phyloP scores from a whole-genome alignment of 2,888 invertebrate species.

The Cosmopolites sordidus region DNA sequence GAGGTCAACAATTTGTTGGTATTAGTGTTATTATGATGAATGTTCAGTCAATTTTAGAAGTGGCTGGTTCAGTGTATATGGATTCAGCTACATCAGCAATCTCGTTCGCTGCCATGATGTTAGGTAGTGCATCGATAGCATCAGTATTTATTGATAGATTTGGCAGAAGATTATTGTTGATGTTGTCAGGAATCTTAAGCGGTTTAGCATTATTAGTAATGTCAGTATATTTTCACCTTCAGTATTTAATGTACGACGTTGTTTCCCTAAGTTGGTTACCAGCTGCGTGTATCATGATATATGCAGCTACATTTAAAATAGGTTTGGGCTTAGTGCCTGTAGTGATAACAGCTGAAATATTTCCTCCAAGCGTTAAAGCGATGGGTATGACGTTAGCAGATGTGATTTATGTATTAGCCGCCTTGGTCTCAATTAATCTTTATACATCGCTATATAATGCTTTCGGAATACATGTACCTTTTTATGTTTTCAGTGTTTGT shows the following conservation, averaged over 20 bases:
- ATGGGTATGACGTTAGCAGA: conserved; percentile 46
- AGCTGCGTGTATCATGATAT: conserved; percentile 40
- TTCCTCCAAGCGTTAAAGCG: conserved; percentile 45
- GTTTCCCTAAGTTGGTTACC: conserved; percentile 42
- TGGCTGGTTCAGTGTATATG: conserved; percentile 40
- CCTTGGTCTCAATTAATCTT: conserved; percentile 39
- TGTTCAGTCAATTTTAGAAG: conserved; percentile 41
- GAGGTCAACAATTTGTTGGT: conserved; percentile 44
- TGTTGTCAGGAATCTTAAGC: conserved; percentile 40
- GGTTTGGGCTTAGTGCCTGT: conserved; percentile 45
- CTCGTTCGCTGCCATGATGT: conserved; percentile 43
- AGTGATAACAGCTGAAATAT: conserved; percentile 45
- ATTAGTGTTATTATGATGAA: conserved; percentile 46
- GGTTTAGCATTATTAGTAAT: conserved; percentile 39
- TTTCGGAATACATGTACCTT: conserved; percentile 41
- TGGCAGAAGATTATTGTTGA: conserved; percentile 42
- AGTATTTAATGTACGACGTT: conserved; percentile 36
- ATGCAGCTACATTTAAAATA: conserved; percentile 41
- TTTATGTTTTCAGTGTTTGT: conserved; percentile 41
- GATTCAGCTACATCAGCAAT: conserved; percentile 41
- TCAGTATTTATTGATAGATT: conserved; percentile 41
- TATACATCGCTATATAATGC: conserved; percentile 36
- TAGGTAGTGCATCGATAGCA: conserved; percentile 38
- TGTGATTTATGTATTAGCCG: conserved; percentile 41
- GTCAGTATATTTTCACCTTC: conserved; percentile 42